Conservation (phyloP, 30 jellyfish, hydroid and myxozoan genomes). For the Cassiopea xamachana region DNA sequence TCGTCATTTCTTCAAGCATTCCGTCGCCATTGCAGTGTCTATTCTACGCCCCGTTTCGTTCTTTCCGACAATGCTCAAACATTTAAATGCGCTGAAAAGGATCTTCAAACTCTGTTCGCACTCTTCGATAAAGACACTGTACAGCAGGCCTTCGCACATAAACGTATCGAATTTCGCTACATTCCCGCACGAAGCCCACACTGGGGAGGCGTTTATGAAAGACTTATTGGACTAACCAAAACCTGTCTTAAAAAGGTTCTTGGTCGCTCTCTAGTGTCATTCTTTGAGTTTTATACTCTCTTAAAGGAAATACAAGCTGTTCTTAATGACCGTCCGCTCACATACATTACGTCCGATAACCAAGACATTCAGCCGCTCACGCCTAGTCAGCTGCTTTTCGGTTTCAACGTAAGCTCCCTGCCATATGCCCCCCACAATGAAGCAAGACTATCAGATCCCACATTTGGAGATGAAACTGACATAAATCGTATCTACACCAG, state of each 20-base stretch:
- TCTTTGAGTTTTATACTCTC: constrained; percentile 3
- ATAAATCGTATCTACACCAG: constrained; percentile 8
- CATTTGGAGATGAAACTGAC: constrained; percentile 18
- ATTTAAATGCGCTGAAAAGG: constrained; percentile 45
- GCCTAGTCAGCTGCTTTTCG: constrained; percentile 40
- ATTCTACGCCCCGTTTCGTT: constrained; percentile 10
- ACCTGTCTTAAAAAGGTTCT: constrained; percentile 18
- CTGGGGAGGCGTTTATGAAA: constrained; percentile 42
- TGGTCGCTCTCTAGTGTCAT: constrained; percentile 35
- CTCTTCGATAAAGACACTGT: constrained; percentile 6
- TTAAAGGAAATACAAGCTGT: constrained; percentile 38
- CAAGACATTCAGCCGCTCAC: constrained; percentile 46
- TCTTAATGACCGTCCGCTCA: constrained; percentile 41
- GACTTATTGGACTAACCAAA: constrained; percentile 35
- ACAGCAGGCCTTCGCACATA: constrained; percentile 35
- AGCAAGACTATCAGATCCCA: constrained; percentile 4
- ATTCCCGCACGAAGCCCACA: constrained; percentile 60
- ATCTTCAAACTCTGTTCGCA: constrained; percentile 16
- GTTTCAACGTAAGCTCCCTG: constrained; percentile 26
- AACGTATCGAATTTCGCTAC: constrained; percentile 31
- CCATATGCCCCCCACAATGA: constrained; percentile 35
- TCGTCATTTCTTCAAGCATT: constrained; percentile 42
- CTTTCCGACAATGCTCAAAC: constrained; percentile 51
- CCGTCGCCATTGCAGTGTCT: constrained; percentile 43
- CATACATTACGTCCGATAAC: constrained; percentile 4